Evolutionary conservation across 2,113 vertebrate genomes (phyloP).

Genomic region (Passer domesticus): DNA sequence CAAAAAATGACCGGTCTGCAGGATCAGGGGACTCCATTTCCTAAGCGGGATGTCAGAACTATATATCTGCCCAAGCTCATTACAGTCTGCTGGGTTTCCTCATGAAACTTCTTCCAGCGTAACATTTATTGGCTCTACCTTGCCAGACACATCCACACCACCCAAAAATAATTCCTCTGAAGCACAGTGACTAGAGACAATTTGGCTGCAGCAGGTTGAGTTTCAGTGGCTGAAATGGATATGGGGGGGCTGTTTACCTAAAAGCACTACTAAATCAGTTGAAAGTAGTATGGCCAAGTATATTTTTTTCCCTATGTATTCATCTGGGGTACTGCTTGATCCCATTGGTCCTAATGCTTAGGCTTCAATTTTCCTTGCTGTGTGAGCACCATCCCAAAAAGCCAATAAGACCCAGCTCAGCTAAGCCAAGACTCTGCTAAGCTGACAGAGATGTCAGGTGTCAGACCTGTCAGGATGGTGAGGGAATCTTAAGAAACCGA

Average conservation of each 20-base stretch:
- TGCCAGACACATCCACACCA: not conserved
- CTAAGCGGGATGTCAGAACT: not conserved
- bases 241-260: not conserved
- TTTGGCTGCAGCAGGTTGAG: not conserved
- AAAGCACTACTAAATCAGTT: not conserved
- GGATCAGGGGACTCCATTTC: not conserved
- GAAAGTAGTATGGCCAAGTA: not conserved
- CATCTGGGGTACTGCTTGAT: not conserved
- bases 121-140: not conserved
- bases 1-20: not conserved
- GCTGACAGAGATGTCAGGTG: not conserved
- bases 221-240: not conserved
- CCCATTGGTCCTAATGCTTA: not conserved
- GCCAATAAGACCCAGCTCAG: not conserved
- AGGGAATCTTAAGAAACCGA: not conserved
- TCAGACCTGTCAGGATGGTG: not conserved
- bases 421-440: not conserved
- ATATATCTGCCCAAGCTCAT: not conserved
- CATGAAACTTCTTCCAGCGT: not conserved
- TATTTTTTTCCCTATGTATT: not conserved
- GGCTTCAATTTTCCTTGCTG: constrained; percentile 21
- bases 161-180: constrained; percentile 21
- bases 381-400: not conserved
- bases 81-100: not conserved
- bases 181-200: not conserved